Evolutionary conservation across 1,140 invertebrate genomes (phyloP).

Genomic region (Aplysia californica): DNA sequence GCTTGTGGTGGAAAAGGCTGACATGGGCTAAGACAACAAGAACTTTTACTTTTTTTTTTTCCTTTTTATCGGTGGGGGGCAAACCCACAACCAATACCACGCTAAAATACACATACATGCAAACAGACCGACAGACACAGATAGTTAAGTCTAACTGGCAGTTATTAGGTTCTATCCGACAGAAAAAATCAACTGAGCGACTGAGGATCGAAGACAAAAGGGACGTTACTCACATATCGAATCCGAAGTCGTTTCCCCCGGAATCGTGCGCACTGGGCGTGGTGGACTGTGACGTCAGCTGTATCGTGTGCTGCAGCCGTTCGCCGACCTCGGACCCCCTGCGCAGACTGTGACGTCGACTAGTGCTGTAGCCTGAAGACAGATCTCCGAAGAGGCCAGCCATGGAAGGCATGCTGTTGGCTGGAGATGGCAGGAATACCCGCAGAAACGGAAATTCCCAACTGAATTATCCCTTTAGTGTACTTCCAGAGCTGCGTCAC

Average conservation of each 20-base stretch:
- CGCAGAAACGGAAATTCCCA: neutral
- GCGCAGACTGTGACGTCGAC: constrained; percentile 28
- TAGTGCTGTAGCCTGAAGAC: neutral
- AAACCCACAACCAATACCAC: too few species aligned
- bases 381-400: neutral
- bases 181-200: too few species aligned
- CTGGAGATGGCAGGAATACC: neutral
- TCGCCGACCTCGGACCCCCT: constrained; percentile 43
- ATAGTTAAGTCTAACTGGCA: too few species aligned
- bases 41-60: too few species aligned
- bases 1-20: too few species aligned
- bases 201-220: neutral
- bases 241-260: neutral
- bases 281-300: constrained; percentile 38
- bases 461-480: too few species aligned
- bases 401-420: neutral
- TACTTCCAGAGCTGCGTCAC: too few species aligned
- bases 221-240: constrained; percentile 10
- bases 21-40: too few species aligned
- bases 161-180: too few species aligned
- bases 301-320: constrained; percentile 41
- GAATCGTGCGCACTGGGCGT: constrained; percentile 40
- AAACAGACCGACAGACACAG: too few species aligned
- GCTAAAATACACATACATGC: too few species aligned
- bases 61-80: too few species aligned